phyloP scores from a whole-genome alignment of 2,888 invertebrate species.

The Limnephilus auricula region DNA sequence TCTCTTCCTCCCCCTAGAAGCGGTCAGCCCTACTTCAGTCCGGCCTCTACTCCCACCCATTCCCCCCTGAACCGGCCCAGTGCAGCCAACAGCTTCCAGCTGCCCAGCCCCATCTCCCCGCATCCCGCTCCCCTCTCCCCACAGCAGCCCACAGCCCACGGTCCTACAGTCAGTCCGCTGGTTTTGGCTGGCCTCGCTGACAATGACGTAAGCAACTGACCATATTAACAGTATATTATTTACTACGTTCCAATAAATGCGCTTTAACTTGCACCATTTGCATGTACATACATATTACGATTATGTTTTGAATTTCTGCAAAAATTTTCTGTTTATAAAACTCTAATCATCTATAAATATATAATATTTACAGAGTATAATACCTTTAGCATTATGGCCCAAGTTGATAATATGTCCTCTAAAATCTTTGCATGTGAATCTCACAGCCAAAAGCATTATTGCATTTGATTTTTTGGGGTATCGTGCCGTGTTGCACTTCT shows the following conservation, averaged over 20 bases:
- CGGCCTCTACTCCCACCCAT: neutral
- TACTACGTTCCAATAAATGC: neutral
- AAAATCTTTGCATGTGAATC: no score
- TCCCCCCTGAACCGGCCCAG: neutral
- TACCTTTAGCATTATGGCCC: no score
- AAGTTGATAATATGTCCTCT: no score
- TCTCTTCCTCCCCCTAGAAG: neutral
- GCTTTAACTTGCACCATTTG: neutral
- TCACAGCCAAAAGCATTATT: no score
- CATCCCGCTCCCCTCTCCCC: neutral
- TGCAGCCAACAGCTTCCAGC: neutral
- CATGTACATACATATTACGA: neutral
- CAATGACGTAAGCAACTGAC: conserved; percentile 22
- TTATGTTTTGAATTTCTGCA: neutral
- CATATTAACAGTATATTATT: neutral
- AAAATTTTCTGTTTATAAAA: neutral
- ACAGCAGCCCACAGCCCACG: neutral
- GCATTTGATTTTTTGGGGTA: neutral
- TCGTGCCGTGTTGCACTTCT: no score
- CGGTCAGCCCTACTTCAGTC: neutral
- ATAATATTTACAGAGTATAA: no score
- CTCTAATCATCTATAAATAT: neutral
- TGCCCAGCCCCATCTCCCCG: neutral
- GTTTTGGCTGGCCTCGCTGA: conserved; percentile 31
- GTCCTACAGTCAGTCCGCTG: conserved; percentile 10